A percentile compares a stretch with the other conserved stretches of the same genome.
phyloP scores from a whole-genome alignment of 2,888 invertebrate genomes.

The Pterostichus niger region DNA sequence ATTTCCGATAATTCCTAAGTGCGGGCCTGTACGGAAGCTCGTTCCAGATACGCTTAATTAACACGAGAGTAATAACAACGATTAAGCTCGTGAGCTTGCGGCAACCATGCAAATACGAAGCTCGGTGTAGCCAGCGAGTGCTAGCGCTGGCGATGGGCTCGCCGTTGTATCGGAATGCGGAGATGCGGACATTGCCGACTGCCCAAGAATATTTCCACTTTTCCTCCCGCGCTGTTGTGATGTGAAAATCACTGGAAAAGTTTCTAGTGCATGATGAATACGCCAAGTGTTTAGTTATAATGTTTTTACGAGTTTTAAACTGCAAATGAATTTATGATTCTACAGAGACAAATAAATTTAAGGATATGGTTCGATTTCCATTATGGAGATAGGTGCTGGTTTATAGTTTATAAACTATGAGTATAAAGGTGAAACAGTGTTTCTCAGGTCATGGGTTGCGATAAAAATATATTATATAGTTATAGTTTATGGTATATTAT shows the following conservation, averaged over 20 bases:
- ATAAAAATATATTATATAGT: neutral
- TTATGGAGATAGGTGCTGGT: neutral
- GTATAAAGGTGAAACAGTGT: neutral
- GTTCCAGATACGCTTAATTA: constrained; percentile 65
- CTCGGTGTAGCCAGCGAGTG: neutral
- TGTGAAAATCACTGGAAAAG: neutral
- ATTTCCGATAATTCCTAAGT: constrained; percentile 53
- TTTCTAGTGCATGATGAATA: neutral
- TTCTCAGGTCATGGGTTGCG: neutral
- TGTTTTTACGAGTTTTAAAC: constrained; percentile 22
- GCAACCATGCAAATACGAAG: constrained; percentile 58
- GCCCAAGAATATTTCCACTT: neutral
- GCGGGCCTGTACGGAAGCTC: constrained; percentile 56
- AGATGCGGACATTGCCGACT: neutral
- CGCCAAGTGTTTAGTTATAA: neutral
- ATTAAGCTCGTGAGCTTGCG: constrained; percentile 61
- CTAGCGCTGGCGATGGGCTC: neutral
- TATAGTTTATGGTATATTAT: neutral
- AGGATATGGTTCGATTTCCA: neutral
- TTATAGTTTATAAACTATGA: neutral
- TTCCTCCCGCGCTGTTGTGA: neutral
- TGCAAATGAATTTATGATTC: constrained; percentile 20
- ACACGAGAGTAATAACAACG: constrained; percentile 65
- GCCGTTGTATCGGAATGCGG: constrained; percentile 21
- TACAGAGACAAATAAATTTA: constrained; percentile 6